These are phyloP conservation scores for Pollenia griseotomentosa DNA, from an alignment of 2,888 invertebrate genomes.

Conservation along the genomic window DNA sequence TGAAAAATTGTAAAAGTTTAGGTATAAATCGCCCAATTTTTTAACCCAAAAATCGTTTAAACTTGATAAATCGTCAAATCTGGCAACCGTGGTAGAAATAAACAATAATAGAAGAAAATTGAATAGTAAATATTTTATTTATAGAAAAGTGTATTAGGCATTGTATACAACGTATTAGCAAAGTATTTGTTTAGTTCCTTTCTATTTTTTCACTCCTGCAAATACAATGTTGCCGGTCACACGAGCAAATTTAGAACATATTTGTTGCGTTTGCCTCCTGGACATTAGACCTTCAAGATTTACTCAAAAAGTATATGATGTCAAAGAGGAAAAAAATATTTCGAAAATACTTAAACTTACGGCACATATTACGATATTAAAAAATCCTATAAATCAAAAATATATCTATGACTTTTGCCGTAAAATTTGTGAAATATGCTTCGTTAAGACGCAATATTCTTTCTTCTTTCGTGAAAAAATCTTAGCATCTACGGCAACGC, in stretches of 20 bases:
- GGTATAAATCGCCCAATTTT: too few species aligned
- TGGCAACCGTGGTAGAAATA: neutral
- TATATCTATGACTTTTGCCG: slow-evolving; percentile 51
- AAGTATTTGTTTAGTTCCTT: slow-evolving; percentile 3
- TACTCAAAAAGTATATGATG: slow-evolving; percentile 50
- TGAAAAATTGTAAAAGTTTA: too few species aligned
- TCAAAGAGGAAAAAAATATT: slow-evolving; percentile 49
- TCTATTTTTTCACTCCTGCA: neutral
- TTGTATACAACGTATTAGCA: too few species aligned
- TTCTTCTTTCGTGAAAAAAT: slow-evolving; percentile 68
- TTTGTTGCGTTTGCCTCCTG: slow-evolving; percentile 66
- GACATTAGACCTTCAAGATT: slow-evolving; percentile 43
- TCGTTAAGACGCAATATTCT: slow-evolving; percentile 57
- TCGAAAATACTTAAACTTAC: slow-evolving; percentile 55
- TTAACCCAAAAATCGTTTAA: too few species aligned
- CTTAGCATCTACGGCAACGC: slow-evolving; percentile 52
- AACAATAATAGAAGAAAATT: neutral
- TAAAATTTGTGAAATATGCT: slow-evolving; percentile 68
- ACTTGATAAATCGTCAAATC: too few species aligned
- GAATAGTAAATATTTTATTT: neutral
- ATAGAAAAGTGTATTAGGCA: neutral
- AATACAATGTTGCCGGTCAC: slow-evolving; percentile 63
- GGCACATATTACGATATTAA: slow-evolving; percentile 53
- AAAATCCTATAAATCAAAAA: slow-evolving; percentile 53
- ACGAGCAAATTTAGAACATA: slow-evolving; percentile 63